Base-by-base conservation (phyloP, 1,140 invertebrate species). In the Drosophila erecta region DNA sequence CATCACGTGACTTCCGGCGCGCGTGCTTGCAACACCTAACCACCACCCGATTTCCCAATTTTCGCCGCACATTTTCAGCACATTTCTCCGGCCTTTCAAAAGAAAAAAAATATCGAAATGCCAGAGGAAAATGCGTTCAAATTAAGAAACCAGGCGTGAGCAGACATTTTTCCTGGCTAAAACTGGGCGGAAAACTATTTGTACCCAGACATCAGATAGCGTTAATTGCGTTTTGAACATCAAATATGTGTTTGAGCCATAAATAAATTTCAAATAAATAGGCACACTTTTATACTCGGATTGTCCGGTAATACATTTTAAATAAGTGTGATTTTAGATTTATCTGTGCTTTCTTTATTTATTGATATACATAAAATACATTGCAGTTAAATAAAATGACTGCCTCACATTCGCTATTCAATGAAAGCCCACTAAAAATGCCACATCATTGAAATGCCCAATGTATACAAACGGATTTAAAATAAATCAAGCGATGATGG, bases 1-100 rank as follows among this genome's bases (percentile, higher is more conserved):
- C 84, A 76, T 89, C 84, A 89, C 84, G 84, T 89, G 84, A 89
- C 76, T 89, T 89, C 84, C 84, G 84, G 58, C 66, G 76, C 76
- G 84, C 84, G 84, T 89, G 84, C 79, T 74, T 44, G 77, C 76
- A 83, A 89, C 84, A 89, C 84, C 84, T 89, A 73, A 70, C 60
- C 54, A 40, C 38, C 38, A 17, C n/a, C 69, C 47, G 43, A 22
- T 40, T 46, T 7, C 24, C 38, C 38, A 20, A 43, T 47, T 27
- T 37, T 24, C 24, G 11, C 33, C 15, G 30, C 15, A 38, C 12
- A 14, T 12, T 61, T 61, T 46, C 33, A n/a, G 8, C 15, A 37
- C 61, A 51, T 37, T 51, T 43, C 17, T 33, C 11, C n/a, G 11
- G 49, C 22, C 17, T 49, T 38, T 40, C 17, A 46, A 38, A 61